A percentile compares a stretch with the other conserved stretches of the same genome.
These are phyloP conservation scores for Catocala fraxini DNA, from an alignment of 2,888 invertebrate genomes.

Conservation along the genomic window DNA sequence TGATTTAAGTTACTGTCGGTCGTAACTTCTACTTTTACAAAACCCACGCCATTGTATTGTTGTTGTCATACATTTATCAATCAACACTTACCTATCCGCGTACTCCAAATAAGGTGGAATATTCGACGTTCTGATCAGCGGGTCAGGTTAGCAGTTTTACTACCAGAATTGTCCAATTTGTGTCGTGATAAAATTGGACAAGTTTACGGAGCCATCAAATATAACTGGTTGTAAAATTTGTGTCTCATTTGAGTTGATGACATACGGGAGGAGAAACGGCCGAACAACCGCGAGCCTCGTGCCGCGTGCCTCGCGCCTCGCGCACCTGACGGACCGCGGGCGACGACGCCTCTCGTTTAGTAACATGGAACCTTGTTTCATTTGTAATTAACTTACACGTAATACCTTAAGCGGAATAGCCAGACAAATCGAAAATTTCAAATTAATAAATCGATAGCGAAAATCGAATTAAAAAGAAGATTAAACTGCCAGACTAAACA, in stretches of 20 bases:
- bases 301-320: too few relatives aligned
- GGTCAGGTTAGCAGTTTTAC: conserved; percentile 39
- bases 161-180: conserved; percentile 60
- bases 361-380: conserved; percentile 19
- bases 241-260: conserved; percentile 52
- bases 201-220: conserved; percentile 61
- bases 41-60: conserved; percentile 12
- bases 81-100: neutral
- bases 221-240: conserved; percentile 66
- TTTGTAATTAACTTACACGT: conserved; percentile 18
- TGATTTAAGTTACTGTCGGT: conserved; percentile 17
- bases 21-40: conserved; percentile 24
- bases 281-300: conserved; percentile 23
- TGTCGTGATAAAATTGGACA: conserved; percentile 62
- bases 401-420: conserved; percentile 9
- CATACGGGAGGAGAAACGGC: conserved; percentile 42
- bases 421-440: conserved; percentile 5
- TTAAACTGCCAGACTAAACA: neutral
- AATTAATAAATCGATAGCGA: conserved; percentile 9
- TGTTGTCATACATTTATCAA: conserved; percentile 17
- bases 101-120: conserved; percentile 2
- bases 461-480: conserved; percentile 13
- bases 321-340: too few relatives aligned
- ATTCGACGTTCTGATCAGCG: conserved; percentile 36
- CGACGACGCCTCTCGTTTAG: conserved; percentile 8